Base-by-base conservation (phyloP, 2,113 vertebrate genomes). In the Pelecanoides urinatrix region DNA sequence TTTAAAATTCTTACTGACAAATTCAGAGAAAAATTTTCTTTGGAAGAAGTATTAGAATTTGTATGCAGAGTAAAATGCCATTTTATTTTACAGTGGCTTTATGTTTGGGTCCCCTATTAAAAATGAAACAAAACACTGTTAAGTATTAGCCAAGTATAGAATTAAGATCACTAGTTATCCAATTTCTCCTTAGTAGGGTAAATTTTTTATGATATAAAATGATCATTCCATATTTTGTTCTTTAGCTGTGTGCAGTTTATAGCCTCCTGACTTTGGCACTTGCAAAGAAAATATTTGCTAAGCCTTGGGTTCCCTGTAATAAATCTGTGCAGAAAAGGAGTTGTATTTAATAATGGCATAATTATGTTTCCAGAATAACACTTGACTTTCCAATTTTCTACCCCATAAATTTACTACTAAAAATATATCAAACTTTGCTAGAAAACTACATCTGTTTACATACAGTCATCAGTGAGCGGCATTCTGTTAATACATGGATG, bases 211-310 rank as follows among this genome's bases (percentile, higher is more conserved):
- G 26, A 25, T 92, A 47, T 11, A 63, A 90, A 92, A 12, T 38
- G 52, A 36, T 75, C 34, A 15, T 72, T 78, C 79, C 52, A 1
- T 92, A 86, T 86, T 96, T 80, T 84, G 19, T 84, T 80, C 25
- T 67, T 50, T 29, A 78, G 45, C 49, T 66, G 20, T 65, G 45
- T 91, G 72, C 66, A 68, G 73, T 95, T 95, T 89, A 82, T 94
- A 88, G 73, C 84, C 42, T 93, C 73, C 55, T 86, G 79, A 72
- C 73, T 90, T 62, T 53, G 92, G 86, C 88, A 55, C 40, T 75
- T 36, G 32, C 23, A 95, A 73, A 76, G 32, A 96, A 90, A 96
- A 96, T 95, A 95, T 95, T 94, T 97, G 95, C 89, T 85, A 40
- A 92, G 63, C 45, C 7, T 94, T 87, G 89, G 89, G 22, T 92